Evolutionary conservation across 2,113 vertebrate genomes (phyloP).

Genomic region (Terrapene triunguis): DNA sequence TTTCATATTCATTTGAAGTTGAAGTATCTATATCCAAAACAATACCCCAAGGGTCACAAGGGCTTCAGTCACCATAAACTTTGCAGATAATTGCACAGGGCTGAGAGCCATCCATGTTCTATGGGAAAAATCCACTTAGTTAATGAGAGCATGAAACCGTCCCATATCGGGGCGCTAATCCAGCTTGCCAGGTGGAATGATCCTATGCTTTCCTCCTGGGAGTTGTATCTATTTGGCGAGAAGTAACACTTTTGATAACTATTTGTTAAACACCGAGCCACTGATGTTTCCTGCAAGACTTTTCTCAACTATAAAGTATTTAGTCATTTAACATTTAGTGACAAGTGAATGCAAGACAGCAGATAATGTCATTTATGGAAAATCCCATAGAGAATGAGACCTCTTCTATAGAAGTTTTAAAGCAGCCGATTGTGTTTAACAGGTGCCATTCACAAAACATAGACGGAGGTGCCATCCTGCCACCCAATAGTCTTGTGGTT

Average conservation of each 20-base stretch:
- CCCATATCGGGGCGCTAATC: background rate
- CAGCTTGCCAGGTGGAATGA: background rate
- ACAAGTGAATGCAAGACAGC: background rate
- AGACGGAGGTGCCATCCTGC: background rate
- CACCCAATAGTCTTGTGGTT: background rate
- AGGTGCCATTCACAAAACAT: background rate
- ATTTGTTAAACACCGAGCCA: background rate
- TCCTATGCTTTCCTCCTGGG: background rate
- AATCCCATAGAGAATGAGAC: background rate
- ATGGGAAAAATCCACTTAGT: background rate
- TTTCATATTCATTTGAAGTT: background rate
- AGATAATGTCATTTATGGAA: background rate
- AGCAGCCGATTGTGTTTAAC: background rate
- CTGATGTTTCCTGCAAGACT: background rate
- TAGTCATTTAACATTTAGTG: background rate
- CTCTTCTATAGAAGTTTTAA: background rate
- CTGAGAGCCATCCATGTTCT: background rate
- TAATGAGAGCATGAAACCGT: background rate
- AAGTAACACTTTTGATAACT: background rate
- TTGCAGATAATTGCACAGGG: slow-evolving; percentile 25
- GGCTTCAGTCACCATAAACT: slow-evolving; percentile 42
- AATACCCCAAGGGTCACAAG: rapidly evolving
- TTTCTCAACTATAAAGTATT: background rate
- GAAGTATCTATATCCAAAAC: slow-evolving; percentile 17
- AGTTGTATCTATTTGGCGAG: background rate